These are phyloP conservation scores for Drosophila tropicalis DNA, from an alignment of 1,140 invertebrate genomes.

Conservation along the genomic window DNA sequence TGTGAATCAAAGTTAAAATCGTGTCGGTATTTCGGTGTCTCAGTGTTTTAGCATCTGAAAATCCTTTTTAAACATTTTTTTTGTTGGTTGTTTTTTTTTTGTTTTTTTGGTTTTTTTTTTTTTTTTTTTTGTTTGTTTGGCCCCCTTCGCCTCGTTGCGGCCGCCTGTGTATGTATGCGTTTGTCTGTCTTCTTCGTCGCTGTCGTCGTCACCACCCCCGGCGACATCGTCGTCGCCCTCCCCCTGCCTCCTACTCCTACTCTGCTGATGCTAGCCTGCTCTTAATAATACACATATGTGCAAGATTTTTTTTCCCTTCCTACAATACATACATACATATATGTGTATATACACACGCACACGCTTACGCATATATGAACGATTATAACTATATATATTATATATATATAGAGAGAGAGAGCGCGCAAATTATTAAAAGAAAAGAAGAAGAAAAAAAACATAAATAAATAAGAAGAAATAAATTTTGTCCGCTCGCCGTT, in stretches of 20 bases:
- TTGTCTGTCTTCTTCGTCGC: conserved; percentile 44
- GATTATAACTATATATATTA: conserved; percentile 60
- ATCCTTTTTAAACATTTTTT: neutral
- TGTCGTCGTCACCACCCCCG: conserved; percentile 12
- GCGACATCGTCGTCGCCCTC: conserved; percentile 28
- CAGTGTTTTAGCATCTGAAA: neutral
- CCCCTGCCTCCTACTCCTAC: conserved; percentile 29
- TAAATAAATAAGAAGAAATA: neutral
- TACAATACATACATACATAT: conserved; percentile 16
- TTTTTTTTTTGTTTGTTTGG: conserved; percentile 15
- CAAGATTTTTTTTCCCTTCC: conserved; percentile 13
- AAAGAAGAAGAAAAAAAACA: conserved; percentile 14
- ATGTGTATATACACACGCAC: conserved; percentile 41
- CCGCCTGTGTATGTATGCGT: conserved; percentile 59
- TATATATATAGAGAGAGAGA: conserved; percentile 38
- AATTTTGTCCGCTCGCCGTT: neutral
- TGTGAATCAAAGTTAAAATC: neutral
- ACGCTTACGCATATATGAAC: conserved; percentile 27
- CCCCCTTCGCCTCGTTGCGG: conserved; percentile 22
- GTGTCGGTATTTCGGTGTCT: neutral
- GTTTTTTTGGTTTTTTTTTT: conserved; percentile 16
- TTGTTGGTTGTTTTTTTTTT: neutral
- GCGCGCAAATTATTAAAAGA: conserved; percentile 30
- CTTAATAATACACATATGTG: conserved; percentile 41
- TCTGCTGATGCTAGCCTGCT: conserved; percentile 27